phyloP scores from a whole-genome alignment of 2,888 invertebrate genomes.

The Itoplectis maculator region DNA sequence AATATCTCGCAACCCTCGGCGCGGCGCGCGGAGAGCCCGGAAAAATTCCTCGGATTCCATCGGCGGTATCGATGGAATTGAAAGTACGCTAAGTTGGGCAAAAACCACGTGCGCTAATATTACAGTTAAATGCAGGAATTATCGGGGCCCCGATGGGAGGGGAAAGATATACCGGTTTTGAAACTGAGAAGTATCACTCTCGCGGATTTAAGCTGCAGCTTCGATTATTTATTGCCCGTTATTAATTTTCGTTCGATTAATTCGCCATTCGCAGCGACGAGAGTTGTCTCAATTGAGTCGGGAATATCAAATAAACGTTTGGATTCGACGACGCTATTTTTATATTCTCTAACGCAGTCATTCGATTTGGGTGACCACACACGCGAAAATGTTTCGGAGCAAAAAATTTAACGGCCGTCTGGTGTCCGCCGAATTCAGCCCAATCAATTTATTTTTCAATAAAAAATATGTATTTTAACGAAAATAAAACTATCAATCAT shows the following conservation, averaged over 20 bases:
- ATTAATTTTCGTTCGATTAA: background rate
- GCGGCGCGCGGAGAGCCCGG: slow-evolving; percentile 1
- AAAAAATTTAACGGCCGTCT: no score
- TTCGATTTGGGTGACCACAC: no score
- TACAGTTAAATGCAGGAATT: slow-evolving; percentile 53
- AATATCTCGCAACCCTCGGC: slow-evolving; percentile 29
- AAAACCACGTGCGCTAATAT: slow-evolving; percentile 58
- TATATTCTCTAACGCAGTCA: no score
- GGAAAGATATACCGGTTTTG: slow-evolving; percentile 31
- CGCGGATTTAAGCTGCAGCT: slow-evolving; percentile 11
- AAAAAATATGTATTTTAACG: background rate
- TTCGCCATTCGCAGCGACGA: background rate
- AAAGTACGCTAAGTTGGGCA: slow-evolving; percentile 48
- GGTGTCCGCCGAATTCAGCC: no score
- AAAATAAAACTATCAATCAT: no score
- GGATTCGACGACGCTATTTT: no score
- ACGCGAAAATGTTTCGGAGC: no score
- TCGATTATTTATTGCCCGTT: slow-evolving; percentile 27
- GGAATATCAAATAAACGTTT: no score
- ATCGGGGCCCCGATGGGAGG: slow-evolving; percentile 8
- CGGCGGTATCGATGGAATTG: slow-evolving; percentile 53
- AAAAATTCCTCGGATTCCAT: slow-evolving; percentile 57
- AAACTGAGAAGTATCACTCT: slow-evolving; percentile 47
- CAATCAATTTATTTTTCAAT: no score
- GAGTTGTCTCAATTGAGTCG: background rate